Evolutionary conservation across 2,888 invertebrate species (phyloP), one percentile per base, ranked within the genome.

Genomic region (Acheta domesticus): DNA sequence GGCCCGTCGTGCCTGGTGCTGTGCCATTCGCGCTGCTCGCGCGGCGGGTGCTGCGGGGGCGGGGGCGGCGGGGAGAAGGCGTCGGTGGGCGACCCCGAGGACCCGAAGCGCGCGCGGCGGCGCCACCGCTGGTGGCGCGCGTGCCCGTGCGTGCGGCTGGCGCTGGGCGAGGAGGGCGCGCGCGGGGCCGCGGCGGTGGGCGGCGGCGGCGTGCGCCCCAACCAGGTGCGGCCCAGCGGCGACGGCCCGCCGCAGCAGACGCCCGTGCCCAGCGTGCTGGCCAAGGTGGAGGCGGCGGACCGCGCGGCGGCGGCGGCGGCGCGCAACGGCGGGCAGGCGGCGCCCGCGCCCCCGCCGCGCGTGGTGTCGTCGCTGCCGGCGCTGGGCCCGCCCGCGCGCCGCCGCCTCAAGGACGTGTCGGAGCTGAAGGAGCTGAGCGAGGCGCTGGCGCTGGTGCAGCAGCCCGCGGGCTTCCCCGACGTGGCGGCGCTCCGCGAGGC

Each of bases 351-450:
- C 78, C 82, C 74, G 12, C 74, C 77, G 74, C 78, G 80, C 78
- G 74, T 77, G 80, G 80, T 82, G 73, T 48, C 83, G 48, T 82
- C 84, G 50, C 82, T 86, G 77, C 89, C 89, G 1, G 87, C 88
- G 2, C 82, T 89, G 80, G 89, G 89, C 62, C 89, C 88, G 20
- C 88, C 88, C 48, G 86, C 87, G 23, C 86, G 89, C 16, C 87
- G 88, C 77, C 88, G 88, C 84, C 88, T 89, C 48, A 87, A 87
- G 79, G 88, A 86, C 84, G 88, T 86, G 82, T 87, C 87, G 48
- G 87, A 86, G 82, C 85, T 90, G 82, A 89, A 89, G 84, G 90
- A 90, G 81, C 85, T 91, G 79, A 89, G 89, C 81, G 90, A 90
- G 83, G 87, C 90, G 23, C 85, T 91, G 81, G 89, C 89, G 12